Evolutionary conservation across 1,140 invertebrate species (phyloP), one percentile per base, ranked within the genome.

Genomic region (Atta colombica): DNA sequence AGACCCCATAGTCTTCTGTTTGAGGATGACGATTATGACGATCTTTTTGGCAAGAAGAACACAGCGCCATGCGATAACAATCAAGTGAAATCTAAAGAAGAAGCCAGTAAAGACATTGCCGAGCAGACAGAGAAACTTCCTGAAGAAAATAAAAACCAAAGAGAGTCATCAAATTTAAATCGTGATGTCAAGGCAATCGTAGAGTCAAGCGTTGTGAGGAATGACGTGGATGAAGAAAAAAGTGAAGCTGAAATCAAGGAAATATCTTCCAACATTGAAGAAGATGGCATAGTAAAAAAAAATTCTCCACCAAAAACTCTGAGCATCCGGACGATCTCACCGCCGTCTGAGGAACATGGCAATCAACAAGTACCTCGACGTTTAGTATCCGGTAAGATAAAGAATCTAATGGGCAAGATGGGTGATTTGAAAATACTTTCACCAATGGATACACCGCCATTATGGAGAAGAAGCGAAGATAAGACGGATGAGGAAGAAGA

Each of bases 351-450:
- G 16, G 93, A 93, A 18, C 77, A 81, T 12, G 21, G 25, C 18
- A 51, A 89, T 88, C 35, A 75, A 18, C 85, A 85, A 6, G 71
- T 10, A 16, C 49, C 85, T 0, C 89, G 89, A 35, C 90, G 91
- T 49, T 72, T 88, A 2, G 94, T 95, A 14, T 95, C 95, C 0
- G 93, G 92, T 0, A 95, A 95, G 85, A 95, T 95, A 28, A 93
- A 93, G 49, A 92, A 94, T 78, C 63, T 95, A 7, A 93, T 94
- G 93, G 94, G 93, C 0, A 94, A 94, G 80, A 94, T 95, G 93
- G 92, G 93, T 0, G 94, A 94, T 66, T 87, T 95, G 66, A 95
- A 95, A 45, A 94, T 95, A 35, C 86, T 95, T 0, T 95, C 95
- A 1, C 95, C 95, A 0, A 95, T 93, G 12, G 94, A 95, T 66